phyloP scores from a whole-genome alignment of 92 coral and sea anemone genomes.

The Desmophyllum pertusum region DNA sequence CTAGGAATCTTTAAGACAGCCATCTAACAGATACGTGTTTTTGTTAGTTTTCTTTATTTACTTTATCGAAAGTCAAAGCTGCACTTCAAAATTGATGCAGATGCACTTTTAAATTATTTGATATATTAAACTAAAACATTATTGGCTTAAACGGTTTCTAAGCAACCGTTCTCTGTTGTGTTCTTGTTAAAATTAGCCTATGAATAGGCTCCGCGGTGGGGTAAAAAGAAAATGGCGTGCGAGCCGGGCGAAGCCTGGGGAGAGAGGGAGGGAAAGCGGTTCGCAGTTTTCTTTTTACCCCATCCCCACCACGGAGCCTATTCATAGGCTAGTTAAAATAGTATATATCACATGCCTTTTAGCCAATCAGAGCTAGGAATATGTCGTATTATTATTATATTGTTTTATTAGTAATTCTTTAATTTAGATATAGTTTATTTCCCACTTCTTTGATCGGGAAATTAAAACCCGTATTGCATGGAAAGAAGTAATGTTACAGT shows the following conservation, averaged over 20 bases:
- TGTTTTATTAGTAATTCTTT: neutral
- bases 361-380: neutral
- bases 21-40: conserved; percentile 40
- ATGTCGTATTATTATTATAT: neutral
- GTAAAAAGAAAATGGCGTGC: too few species aligned
- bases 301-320: too few species aligned
- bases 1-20: conserved; percentile 35
- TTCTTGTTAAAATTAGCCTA: too few species aligned
- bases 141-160: too few species aligned
- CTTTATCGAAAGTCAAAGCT: neutral
- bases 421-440: neutral
- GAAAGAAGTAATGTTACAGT: too few species aligned
- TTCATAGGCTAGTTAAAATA: too few species aligned
- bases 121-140: neutral
- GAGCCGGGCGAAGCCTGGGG: too few species aligned
- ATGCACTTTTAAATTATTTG: neutral
- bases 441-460: neutral
- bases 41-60: neutral
- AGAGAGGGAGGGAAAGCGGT: too few species aligned
- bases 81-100: neutral
- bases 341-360: neutral
- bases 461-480: too few species aligned
- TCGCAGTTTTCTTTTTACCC: too few species aligned
- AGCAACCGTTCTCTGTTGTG: too few species aligned
- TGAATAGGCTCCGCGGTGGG: too few species aligned